phyloP scores from a whole-genome alignment of 1,140 invertebrate genomes.

The Cotesia glomerata region DNA sequence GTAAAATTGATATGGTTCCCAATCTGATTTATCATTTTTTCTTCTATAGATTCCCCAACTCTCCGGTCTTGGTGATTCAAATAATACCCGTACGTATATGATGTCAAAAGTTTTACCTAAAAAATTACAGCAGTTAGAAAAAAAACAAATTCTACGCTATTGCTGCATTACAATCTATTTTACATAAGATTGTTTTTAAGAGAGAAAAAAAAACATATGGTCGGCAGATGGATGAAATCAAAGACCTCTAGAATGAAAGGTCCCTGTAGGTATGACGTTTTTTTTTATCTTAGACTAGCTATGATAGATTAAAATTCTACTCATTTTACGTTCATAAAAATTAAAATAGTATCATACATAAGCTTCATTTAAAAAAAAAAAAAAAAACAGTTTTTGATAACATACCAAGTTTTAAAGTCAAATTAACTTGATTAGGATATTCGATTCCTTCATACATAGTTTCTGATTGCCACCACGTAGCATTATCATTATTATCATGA shows the following conservation, averaged over 20 bases:
- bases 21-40: constrained; percentile 76
- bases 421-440: constrained; percentile 88
- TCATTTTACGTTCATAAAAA: not conserved
- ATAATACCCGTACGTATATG: constrained; percentile 92
- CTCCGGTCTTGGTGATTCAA: constrained; percentile 93
- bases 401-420: constrained; percentile 89
- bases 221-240: constrained; percentile 27
- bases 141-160: constrained; percentile 33
- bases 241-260: not conserved
- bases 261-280: not conserved
- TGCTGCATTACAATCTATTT: not conserved
- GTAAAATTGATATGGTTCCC: constrained; percentile 98
- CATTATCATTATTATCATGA: constrained; percentile 84
- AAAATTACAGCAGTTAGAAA: constrained; percentile 48
- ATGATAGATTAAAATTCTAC: not conserved
- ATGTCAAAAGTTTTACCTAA: constrained; percentile 97
- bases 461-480: constrained; percentile 98
- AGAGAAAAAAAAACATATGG: constrained; percentile 26
- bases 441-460: constrained; percentile 94
- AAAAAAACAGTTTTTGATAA: constrained; percentile 16
- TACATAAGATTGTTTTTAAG: not conserved
- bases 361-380: constrained; percentile 28
- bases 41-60: constrained; percentile 97
- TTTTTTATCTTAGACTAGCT: constrained; percentile 1
- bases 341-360: not conserved